Conservation (phyloP, 2,113 vertebrate species). For the Gulo gulo region DNA sequence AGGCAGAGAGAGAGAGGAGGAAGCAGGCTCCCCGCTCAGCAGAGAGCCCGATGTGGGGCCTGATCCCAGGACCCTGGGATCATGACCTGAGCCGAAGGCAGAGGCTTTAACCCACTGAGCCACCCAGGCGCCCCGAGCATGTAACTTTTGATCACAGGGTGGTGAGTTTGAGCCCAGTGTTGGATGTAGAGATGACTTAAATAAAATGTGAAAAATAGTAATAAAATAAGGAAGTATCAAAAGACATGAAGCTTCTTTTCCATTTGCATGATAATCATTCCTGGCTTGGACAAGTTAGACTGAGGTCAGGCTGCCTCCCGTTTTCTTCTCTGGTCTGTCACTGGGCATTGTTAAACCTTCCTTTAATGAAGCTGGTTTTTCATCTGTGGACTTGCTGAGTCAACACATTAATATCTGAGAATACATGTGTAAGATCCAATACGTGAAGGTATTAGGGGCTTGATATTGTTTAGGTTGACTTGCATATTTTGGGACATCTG, state of each 20-base stretch:
- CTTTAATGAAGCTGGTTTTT: neutral
- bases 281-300: constrained; percentile 15
- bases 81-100: too few species aligned
- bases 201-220: neutral
- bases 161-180: neutral
- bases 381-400: neutral
- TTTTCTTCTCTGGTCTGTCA: neutral
- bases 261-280: neutral
- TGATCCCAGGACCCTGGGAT: too few species aligned
- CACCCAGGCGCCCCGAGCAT: neutral
- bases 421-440: neutral
- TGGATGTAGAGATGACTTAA: neutral
- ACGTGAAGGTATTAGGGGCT: neutral
- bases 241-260: neutral
- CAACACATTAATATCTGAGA: neutral
- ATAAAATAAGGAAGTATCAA: neutral
- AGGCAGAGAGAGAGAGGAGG: too few species aligned
- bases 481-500: neutral
- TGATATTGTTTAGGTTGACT: neutral
- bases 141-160: neutral
- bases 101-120: too few species aligned
- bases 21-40: too few species aligned
- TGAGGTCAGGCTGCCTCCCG: neutral
- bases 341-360: neutral
- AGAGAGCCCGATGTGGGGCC: too few species aligned